phyloP scores from a whole-genome alignment of 2,888 invertebrate genomes.

The Hirtodrosophila confusa region DNA sequence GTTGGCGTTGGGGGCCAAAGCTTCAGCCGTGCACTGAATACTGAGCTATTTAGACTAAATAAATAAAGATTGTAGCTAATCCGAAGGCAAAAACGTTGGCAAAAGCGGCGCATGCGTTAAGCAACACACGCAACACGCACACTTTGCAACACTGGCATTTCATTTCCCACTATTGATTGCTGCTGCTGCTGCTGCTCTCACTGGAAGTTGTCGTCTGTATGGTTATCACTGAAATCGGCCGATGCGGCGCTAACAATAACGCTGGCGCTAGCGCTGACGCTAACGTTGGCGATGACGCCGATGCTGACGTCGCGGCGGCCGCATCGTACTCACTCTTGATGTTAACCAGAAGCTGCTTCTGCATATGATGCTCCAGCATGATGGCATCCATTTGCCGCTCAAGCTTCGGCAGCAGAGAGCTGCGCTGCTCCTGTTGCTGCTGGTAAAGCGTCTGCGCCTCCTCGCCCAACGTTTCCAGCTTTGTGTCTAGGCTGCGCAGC shows the following conservation, averaged over 20 bases:
- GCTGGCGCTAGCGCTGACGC: too few relatives aligned
- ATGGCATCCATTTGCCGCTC: slow-evolving; percentile 81
- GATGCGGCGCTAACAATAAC: slow-evolving; percentile 6
- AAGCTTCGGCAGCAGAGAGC: slow-evolving; percentile 43
- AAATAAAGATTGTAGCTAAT: slow-evolving; percentile 42
- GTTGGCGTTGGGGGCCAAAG: slow-evolving; percentile 21
- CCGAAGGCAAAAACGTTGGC: slow-evolving; percentile 24
- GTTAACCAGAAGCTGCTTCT: slow-evolving; percentile 80
- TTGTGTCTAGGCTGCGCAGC: slow-evolving; percentile 76
- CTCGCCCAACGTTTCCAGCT: slow-evolving; percentile 73
- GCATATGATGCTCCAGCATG: slow-evolving; percentile 81
- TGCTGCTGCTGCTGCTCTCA: slow-evolving; percentile 24
- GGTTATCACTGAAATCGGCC: slow-evolving; percentile 54
- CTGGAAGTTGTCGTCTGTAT: slow-evolving; percentile 32
- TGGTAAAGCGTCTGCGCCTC: slow-evolving; percentile 74
- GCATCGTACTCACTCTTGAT: slow-evolving; percentile 81
- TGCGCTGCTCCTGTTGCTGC: slow-evolving; percentile 53
- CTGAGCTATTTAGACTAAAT: slow-evolving; percentile 51
- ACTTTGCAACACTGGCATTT: slow-evolving; percentile 27
- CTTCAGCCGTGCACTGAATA: slow-evolving; percentile 48
- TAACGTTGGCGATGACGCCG: not conserved
- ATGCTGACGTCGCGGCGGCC: slow-evolving; percentile 13
- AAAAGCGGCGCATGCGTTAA: not conserved
- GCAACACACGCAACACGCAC: not conserved
- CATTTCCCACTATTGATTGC: slow-evolving; percentile 23